Base-by-base conservation (phyloP, 2,888 invertebrate species). In the Spicauda simplicius region DNA sequence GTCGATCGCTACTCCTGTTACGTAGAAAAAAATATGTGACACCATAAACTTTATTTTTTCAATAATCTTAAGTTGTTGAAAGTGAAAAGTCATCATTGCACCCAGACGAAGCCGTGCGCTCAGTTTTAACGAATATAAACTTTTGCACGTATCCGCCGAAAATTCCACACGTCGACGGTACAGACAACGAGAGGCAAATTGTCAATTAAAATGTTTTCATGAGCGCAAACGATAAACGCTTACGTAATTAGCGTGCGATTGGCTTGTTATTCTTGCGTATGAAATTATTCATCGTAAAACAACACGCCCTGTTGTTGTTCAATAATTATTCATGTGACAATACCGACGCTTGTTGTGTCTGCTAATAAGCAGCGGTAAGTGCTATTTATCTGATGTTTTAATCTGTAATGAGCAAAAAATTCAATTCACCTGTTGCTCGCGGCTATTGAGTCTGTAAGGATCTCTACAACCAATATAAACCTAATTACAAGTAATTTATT, bases 171-270 rank as follows among this genome's bases (percentile, higher is more conserved):
- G 57, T 16, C 50, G 48, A 25, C 60, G 5, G 45, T 14, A 25
- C 25, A 1, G 30, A 16, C 14, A 8, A 37, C 20, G 25, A 53
- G 25, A 20, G 64, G 64, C n/a, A 18, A 53, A 59, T 54, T 53
- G 59, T 45, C 64, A 58, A 64, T 64, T 58, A 58, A 64, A 58
- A 45, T 52, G 33, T 52, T 37, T 57, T 37, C 20, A 57, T 52
- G 25, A 61, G 52, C 30, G 52, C 61, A 19, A 61, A 33, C 60
- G 60, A 33, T 54, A 37, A 61, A 37, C 41, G 37, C 18, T 62
- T 37, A 41, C 30, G 19, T 25, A 48, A 56, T 54, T 54, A 55
- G 63, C 12, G 20, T 6, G n/a, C 25, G 45, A 63, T 54, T 10
- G 63, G 52, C 30, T 60, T 60, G 30, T 50, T 60, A 16, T 55